Conservation (phyloP, 1,140 invertebrate genomes). For the Calliopsis andreniformis region DNA sequence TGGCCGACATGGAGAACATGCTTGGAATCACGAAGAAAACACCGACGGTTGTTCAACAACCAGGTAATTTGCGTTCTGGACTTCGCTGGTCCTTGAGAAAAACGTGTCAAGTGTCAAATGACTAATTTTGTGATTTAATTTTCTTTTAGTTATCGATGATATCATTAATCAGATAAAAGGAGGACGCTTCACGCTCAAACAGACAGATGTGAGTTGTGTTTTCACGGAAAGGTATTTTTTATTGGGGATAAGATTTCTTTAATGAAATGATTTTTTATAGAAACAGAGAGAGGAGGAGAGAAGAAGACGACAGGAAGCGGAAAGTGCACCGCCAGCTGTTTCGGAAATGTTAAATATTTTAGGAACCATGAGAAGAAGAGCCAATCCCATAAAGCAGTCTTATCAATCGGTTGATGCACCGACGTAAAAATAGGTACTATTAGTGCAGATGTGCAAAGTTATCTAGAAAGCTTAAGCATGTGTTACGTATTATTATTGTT, state of each 20-base stretch:
- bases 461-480: neutral
- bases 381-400: conserved; percentile 74
- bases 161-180: conserved; percentile 90
- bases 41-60: conserved; percentile 72
- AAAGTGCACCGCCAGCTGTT: conserved; percentile 83
- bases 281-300: conserved; percentile 82
- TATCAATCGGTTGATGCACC: conserved; percentile 66
- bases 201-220: conserved; percentile 82
- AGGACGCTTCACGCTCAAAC: conserved; percentile 87
- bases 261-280: conserved; percentile 62
- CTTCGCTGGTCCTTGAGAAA: neutral
- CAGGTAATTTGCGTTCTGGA: conserved; percentile 64
- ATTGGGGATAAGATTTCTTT: neutral
- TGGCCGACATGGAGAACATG: conserved; percentile 84
- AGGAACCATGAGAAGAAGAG: conserved; percentile 85
- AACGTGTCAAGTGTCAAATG: neutral
- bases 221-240: neutral
- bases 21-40: conserved; percentile 80
- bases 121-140: conserved; percentile 9
- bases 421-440: conserved; percentile 45
- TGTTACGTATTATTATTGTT: neutral
- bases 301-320: conserved; percentile 82
- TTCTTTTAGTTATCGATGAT: conserved; percentile 84
- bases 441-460: neutral
- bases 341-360: conserved; percentile 88